Evolutionary conservation across 2,797 vertebrate genomes (phyloP).

Genomic region (Smutsia gigantea): DNA sequence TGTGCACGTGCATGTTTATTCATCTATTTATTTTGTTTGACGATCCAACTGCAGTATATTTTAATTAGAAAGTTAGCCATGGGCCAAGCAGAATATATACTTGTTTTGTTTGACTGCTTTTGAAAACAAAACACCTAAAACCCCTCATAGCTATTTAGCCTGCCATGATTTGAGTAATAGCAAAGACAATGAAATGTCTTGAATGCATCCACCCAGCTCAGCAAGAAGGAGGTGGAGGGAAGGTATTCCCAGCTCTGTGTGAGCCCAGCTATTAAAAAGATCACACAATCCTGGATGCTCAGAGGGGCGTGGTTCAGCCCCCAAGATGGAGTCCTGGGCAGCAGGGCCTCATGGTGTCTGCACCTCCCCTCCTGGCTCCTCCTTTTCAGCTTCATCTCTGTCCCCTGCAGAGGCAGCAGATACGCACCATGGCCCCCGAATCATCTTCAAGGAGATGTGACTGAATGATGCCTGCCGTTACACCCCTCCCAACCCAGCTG

Average conservation of each 20-base stretch:
- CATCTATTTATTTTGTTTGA: background rate
- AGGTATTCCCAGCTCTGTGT: background rate
- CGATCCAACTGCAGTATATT: background rate
- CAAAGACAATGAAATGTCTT: background rate
- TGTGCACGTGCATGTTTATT: background rate
- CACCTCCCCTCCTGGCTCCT: background rate
- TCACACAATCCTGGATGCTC: background rate
- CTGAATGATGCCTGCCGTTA: background rate
- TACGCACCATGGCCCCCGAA: background rate
- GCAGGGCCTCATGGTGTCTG: rapidly evolving
- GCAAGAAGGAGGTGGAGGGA: background rate
- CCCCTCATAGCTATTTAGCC: background rate
- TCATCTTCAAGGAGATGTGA: background rate
- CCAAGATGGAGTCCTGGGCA: background rate
- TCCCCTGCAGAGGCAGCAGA: background rate
- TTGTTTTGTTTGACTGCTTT: background rate
- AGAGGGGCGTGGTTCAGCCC: background rate
- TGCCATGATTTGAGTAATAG: background rate
- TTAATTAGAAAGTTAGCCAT: background rate
- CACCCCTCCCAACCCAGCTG: too few species aligned
- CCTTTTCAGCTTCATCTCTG: background rate
- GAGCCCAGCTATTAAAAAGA: background rate
- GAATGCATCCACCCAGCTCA: background rate
- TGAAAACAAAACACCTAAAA: background rate
- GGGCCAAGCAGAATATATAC: background rate